phyloP scores from a whole-genome alignment of 2,888 invertebrate genomes.

The Nephrotoma appendiculata region DNA sequence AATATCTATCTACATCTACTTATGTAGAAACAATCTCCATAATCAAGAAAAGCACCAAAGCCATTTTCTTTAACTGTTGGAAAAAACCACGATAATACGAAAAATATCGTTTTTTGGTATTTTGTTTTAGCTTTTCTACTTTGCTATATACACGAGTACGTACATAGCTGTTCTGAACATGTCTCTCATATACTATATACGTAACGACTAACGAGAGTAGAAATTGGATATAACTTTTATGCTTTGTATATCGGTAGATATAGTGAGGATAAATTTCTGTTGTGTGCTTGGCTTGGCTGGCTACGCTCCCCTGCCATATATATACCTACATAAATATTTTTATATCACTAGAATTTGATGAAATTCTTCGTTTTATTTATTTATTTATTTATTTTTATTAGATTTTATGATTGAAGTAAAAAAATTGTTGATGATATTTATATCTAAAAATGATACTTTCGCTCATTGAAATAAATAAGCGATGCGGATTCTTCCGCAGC shows the following conservation, averaged over 20 bases:
- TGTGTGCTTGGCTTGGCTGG: neutral
- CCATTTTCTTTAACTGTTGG: neutral
- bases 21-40: neutral
- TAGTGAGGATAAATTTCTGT: neutral
- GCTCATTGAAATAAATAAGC: neutral
- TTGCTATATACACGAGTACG: neutral
- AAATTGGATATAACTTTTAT: neutral
- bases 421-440: neutral
- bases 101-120: neutral
- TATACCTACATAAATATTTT: neutral
- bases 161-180: neutral
- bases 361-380: neutral
- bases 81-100: neutral
- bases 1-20: neutral
- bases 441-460: neutral
- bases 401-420: neutral
- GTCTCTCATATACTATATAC: neutral
- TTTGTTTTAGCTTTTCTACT: neutral
- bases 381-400: neutral
- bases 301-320: neutral
- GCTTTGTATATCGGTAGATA: neutral
- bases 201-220: neutral
- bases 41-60: neutral
- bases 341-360: neutral
- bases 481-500: neutral